A percentile compares a stretch with the other conserved stretches of the same genome.
phyloP scores from a whole-genome alignment of 2,888 invertebrate species.

The Caenorhabditis panamensis region DNA sequence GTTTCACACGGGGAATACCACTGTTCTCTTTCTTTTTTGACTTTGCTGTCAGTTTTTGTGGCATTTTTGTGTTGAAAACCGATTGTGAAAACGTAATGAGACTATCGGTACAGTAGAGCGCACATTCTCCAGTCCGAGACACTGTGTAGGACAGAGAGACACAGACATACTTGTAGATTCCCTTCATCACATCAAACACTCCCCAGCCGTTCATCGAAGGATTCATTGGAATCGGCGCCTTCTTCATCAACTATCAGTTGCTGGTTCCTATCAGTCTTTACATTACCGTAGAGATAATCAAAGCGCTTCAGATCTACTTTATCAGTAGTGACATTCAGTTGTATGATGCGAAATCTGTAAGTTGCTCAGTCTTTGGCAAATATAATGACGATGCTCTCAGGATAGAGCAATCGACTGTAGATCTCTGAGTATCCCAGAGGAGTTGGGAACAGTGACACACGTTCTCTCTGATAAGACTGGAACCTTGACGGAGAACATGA shows the following conservation, averaged over 20 bases:
- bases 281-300: constrained; percentile 96
- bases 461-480: constrained; percentile 78
- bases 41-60: too few relatives aligned
- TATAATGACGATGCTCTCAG: constrained; percentile 77
- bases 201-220: constrained; percentile 62
- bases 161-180: constrained; percentile 53
- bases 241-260: constrained; percentile 74
- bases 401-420: constrained; percentile 90
- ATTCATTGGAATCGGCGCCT: constrained; percentile 65
- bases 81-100: not conserved
- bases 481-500: constrained; percentile 96
- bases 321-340: constrained; percentile 92
- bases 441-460: constrained; percentile 82
- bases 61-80: not conserved
- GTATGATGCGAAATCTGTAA: constrained; percentile 87
- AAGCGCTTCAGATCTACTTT: constrained; percentile 94
- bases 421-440: constrained; percentile 91
- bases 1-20: not conserved
- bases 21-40: not conserved
- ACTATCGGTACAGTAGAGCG: constrained; percentile 20
- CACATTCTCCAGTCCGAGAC: not conserved
- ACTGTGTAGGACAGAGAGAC: constrained; percentile 36
- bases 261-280: constrained; percentile 97
- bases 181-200: constrained; percentile 48
- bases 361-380: not conserved